Conservation (phyloP, 1,140 invertebrate genomes). For the Cydia splendana region DNA sequence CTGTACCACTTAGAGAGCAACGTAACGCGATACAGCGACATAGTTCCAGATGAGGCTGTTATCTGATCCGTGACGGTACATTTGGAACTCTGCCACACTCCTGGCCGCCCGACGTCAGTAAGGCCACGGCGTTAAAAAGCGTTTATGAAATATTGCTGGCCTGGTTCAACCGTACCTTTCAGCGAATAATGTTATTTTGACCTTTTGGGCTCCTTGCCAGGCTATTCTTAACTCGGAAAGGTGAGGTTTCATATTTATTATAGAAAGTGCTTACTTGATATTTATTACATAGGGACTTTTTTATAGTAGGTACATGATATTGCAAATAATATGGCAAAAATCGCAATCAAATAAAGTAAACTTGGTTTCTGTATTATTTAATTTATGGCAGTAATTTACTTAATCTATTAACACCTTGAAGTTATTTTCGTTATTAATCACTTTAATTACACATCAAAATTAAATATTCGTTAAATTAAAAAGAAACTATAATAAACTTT, state of each 20-base stretch:
- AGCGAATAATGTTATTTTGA: not conserved
- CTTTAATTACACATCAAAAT: too few species aligned
- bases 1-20: not conserved
- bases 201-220: not conserved
- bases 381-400: too few species aligned
- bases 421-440: too few species aligned
- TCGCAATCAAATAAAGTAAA: too few species aligned
- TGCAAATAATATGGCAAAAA: too few species aligned
- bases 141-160: conserved; percentile 14
- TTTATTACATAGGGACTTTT: too few species aligned
- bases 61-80: conserved; percentile 31
- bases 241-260: not conserved
- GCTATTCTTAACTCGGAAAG: not conserved
- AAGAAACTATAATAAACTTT: too few species aligned
- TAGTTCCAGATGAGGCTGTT: conserved; percentile 34
- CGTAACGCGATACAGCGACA: conserved; percentile 33
- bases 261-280: not conserved
- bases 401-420: too few species aligned
- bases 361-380: too few species aligned
- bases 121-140: conserved; percentile 12
- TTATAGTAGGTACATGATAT: too few species aligned
- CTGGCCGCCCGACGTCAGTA: not conserved
- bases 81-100: conserved; percentile 40
- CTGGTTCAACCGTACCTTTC: not conserved
- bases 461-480: too few species aligned